phyloP scores from a whole-genome alignment of 2,113 vertebrate species.

The Isichthys henryi region DNA sequence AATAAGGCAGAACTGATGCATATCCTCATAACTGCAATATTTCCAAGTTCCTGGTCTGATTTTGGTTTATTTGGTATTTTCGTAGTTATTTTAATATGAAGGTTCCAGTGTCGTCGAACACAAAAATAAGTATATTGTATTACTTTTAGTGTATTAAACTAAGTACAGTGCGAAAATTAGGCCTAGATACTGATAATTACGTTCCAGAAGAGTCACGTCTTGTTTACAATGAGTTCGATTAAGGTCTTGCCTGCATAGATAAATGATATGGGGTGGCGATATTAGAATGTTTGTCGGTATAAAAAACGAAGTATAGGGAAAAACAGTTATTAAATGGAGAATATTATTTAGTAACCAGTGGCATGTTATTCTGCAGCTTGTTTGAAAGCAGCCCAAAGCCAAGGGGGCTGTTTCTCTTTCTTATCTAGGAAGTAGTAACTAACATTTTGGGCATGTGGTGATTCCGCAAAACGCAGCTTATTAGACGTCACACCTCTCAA shows the following conservation, averaged over 20 bases:
- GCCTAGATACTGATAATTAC: not conserved
- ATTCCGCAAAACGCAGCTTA: not conserved
- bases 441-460: not conserved
- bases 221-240: not conserved
- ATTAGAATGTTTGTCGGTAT: not conserved
- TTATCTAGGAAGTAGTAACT: not conserved
- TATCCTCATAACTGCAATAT: not conserved
- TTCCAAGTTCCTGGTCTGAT: not conserved
- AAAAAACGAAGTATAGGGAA: not conserved
- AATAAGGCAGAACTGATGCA: not conserved
- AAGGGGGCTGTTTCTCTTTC: not conserved
- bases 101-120: not conserved
- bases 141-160: not conserved
- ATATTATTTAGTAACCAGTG: not conserved
- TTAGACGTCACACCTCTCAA: not conserved
- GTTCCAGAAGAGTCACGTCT: not conserved
- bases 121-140: not conserved
- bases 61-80: not conserved
- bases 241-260: not conserved
- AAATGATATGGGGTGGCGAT: not conserved
- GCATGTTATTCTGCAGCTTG: not conserved
- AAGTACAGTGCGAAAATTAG: not conserved
- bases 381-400: not conserved
- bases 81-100: not conserved
- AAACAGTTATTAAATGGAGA: not conserved